Evolutionary conservation across 2,888 invertebrate species (phyloP).

Genomic region (Cataglyphis rosenhaueri): DNA sequence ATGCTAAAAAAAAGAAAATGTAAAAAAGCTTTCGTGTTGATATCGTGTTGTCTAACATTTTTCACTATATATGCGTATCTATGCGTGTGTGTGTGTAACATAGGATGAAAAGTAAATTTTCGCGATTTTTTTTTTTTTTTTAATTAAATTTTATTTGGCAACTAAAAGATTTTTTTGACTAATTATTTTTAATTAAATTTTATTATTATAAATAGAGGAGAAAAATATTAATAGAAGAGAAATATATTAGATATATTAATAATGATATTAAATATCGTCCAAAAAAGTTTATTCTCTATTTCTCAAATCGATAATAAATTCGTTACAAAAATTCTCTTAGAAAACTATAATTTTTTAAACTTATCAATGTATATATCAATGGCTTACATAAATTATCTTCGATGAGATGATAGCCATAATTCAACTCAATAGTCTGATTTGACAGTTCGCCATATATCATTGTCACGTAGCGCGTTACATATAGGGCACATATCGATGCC

Average conservation of each 20-base stretch:
- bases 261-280: neutral
- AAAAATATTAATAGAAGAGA: neutral
- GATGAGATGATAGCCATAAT: slow-evolving; percentile 29
- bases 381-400: slow-evolving; percentile 41
- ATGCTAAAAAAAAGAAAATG: neutral
- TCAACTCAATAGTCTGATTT: slow-evolving; percentile 39
- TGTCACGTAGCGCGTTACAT: slow-evolving; percentile 30
- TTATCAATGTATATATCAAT: neutral
- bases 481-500: slow-evolving; percentile 49
- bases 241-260: slow-evolving; percentile 6
- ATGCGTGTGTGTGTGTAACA: neutral
- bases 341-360: neutral
- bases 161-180: neutral
- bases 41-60: neutral
- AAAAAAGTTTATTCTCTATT: neutral
- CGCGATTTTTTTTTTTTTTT: neutral
- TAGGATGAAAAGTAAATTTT: neutral
- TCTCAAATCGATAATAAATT: too few species aligned
- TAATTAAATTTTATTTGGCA: neutral
- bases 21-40: neutral
- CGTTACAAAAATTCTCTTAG: neutral
- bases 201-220: neutral
- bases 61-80: neutral
- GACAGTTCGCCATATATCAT: slow-evolving; percentile 36
- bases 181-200: slow-evolving; percentile 5